A percentile compares a stretch with the other conserved stretches of the same genome.
Conservation (phyloP, 35 echinoderm and acorn worm species). For the Hemicentrotus pulcherrimus region DNA sequence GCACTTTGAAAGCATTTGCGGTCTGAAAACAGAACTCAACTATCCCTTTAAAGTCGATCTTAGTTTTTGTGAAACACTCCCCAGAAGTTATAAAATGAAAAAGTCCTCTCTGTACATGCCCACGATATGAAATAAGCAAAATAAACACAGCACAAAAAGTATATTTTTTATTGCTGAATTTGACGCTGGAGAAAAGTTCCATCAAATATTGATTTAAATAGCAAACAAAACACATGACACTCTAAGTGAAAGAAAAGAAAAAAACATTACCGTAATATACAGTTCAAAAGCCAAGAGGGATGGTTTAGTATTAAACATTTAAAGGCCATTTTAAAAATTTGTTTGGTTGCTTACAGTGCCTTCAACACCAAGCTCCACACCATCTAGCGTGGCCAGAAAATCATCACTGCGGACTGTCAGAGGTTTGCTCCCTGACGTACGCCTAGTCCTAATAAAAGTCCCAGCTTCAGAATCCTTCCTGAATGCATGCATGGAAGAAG, state of each 20-base stretch:
- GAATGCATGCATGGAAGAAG: background rate
- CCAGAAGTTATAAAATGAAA: too few relatives aligned
- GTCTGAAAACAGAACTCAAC: too few relatives aligned
- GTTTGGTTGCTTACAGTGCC: slow-evolving; percentile 42
- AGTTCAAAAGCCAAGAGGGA: too few relatives aligned
- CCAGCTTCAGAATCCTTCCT: slow-evolving; percentile 56
- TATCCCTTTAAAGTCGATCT: too few relatives aligned
- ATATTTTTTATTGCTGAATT: too few relatives aligned
- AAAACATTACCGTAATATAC: background rate
- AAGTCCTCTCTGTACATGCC: too few relatives aligned
- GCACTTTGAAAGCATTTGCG: too few relatives aligned
- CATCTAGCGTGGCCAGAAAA: slow-evolving; percentile 52
- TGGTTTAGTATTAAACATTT: background rate
- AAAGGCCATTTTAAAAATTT: background rate
- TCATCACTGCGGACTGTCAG: slow-evolving; percentile 36
- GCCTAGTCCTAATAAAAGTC: slow-evolving; percentile 30
- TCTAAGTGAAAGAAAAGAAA: background rate
- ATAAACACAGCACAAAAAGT: too few relatives aligned
- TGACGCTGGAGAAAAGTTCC: too few relatives aligned
- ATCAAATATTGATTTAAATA: background rate
- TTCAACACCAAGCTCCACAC: slow-evolving; percentile 58
- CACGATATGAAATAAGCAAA: too few relatives aligned
- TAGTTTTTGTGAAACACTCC: too few relatives aligned
- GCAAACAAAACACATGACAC: too few relatives aligned
- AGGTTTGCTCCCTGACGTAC: slow-evolving; percentile 56